Base-by-base conservation (phyloP, 2,797 vertebrate species). In the Urophycis tenuis region DNA sequence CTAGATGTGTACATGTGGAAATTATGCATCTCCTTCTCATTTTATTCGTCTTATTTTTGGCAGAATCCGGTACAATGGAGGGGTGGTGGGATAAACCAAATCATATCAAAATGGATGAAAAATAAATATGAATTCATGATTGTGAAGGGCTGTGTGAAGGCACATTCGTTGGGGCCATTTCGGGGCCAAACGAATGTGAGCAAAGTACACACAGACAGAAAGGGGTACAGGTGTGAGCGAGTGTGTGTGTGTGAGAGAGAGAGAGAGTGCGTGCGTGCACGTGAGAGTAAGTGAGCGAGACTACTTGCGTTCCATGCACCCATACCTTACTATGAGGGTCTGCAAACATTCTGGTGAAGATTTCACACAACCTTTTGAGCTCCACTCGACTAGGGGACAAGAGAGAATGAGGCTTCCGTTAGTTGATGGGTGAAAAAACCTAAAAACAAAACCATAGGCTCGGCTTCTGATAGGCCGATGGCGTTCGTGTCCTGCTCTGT, bases 281-380 rank as follows among this genome's bases (percentile, higher is more conserved):
- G 36, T 69, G 73, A 78, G n/a, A 81, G 29, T 75, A 74, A n/a
- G 79, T 9, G 77, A 71, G 75, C 35, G 17, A 49, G 17, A 49
- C 74, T 81, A 77, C 22, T 53, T 74, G 75, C 70, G n/a, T 81
- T 60, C 53, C 83, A 89, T 91, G 89, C 89, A 81, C 17, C 82
- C 87, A 81, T 97, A 99, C 96, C 96, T 99, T 99, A 93, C 97
- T 98, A 86, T 98, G 97, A 87, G 97, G 97, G 90, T 99, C 97
- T 73, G 97, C 97, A 91, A 99, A 99, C 97, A 99, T 98, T 87
- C 97, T 92, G 49, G 97, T 98, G 93, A 99, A 99, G 93, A 98
- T 98, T 90, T 99, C 97, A 92, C 97, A 99, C 78, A 98, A 92
- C 81, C 97, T 94, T 94, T 99, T 99, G 89, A 99, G 90, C 89